A percentile compares a stretch with the other conserved stretches of the same genome.
phyloP scores from a whole-genome alignment of 1,140 invertebrate species.

The Zaprionus kolodkinae region DNA sequence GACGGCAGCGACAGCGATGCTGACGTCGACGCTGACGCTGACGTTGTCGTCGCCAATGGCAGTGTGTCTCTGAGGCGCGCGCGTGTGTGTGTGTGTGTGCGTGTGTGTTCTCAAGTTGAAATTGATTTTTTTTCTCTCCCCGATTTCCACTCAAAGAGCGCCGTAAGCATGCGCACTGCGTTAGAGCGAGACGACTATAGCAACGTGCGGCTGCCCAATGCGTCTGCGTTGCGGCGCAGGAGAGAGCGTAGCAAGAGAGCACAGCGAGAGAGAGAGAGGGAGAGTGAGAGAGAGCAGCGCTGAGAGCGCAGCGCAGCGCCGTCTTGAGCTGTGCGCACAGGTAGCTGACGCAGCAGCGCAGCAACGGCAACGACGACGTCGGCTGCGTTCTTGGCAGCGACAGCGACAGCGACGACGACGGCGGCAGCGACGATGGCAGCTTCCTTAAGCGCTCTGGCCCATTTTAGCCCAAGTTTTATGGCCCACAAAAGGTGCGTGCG shows the following conservation, averaged over 20 bases:
- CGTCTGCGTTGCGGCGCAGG: constrained; percentile 26
- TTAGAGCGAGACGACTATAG: constrained; percentile 61
- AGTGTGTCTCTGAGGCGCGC: background rate
- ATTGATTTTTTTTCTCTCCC: too few relatives aligned
- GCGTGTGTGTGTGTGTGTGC: background rate
- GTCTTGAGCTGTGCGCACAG: constrained; percentile 4
- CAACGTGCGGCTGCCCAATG: constrained; percentile 14
- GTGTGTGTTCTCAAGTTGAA: constrained; percentile 3
- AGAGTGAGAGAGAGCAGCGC: too few relatives aligned
- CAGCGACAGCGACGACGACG: background rate
- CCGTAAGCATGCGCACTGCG: constrained; percentile 47
- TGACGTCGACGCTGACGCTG: constrained; percentile 3
- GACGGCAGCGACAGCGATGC: constrained; percentile 8
- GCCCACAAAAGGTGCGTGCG: constrained; percentile 64
- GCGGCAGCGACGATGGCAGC: constrained; percentile 17
- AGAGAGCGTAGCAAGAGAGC: background rate
- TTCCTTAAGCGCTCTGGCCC: constrained; percentile 61
- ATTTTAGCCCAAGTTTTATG: constrained; percentile 54
- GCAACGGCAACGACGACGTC: background rate
- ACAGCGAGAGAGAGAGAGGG: background rate
- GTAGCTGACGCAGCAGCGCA: constrained; percentile 12
- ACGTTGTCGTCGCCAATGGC: background rate
- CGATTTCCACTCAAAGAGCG: constrained; percentile 33
- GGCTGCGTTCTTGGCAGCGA: background rate
- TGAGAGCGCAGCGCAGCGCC: background rate